These are phyloP conservation scores for Gopherus flavomarginatus DNA, from an alignment of 2,113 vertebrate genomes.

Conservation along the genomic window DNA sequence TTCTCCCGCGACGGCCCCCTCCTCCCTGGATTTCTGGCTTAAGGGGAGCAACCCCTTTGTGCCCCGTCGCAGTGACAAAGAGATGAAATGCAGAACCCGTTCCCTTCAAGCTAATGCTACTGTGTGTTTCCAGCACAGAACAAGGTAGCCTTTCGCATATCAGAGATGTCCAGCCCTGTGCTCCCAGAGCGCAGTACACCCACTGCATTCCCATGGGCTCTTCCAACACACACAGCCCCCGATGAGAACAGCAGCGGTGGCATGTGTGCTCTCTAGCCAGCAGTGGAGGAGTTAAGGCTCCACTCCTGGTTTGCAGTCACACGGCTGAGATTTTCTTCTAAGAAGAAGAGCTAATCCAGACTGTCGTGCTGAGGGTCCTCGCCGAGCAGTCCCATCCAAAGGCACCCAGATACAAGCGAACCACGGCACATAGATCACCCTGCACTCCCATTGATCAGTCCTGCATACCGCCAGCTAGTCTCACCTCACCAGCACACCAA, in stretches of 20 bases:
- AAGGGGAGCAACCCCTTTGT: background rate
- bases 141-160: background rate
- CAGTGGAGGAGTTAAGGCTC: background rate
- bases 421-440: no score
- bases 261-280: background rate
- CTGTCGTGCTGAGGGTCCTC: no score
- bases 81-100: background rate
- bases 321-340: no score
- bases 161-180: accelerated
- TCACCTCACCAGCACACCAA: no score
- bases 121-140: background rate
- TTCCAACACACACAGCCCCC: background rate
- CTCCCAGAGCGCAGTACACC: background rate
- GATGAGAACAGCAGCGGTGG: background rate
- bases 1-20: background rate
- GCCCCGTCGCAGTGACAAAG: background rate
- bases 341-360: no score
- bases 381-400: no score
- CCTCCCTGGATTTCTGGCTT: background rate
- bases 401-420: no score
- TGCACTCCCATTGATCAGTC: no score
- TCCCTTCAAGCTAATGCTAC: background rate
- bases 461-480: no score
- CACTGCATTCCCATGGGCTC: background rate
- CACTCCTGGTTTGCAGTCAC: background rate